A percentile compares a stretch with the other conserved stretches of the same genome.
These are phyloP conservation scores for Caenorhabditis remanei DNA, from an alignment of 1,140 invertebrate species.

Conservation along the genomic window DNA sequence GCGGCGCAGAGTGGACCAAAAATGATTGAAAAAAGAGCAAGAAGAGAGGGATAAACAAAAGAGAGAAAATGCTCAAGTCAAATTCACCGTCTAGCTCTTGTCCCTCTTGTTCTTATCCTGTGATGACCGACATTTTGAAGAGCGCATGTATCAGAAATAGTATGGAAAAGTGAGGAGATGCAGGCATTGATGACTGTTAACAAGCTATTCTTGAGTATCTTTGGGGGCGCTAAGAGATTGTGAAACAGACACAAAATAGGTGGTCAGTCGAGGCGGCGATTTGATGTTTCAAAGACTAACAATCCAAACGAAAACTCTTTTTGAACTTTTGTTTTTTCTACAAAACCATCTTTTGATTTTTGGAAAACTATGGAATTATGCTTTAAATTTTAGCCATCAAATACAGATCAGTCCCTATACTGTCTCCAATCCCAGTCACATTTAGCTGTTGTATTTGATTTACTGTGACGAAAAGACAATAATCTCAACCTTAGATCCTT, in stretches of 20 bases:
- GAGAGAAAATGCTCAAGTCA: conserved; percentile 54
- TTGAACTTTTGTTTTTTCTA: background rate
- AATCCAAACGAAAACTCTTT: background rate
- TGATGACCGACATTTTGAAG: conserved; percentile 44
- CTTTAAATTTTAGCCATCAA: background rate
- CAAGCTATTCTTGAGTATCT: conserved; percentile 52
- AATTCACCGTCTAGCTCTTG: background rate
- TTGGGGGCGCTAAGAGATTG: conserved; percentile 41
- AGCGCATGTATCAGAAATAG: background rate
- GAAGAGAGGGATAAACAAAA: conserved; percentile 37
- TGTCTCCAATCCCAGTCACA: no score
- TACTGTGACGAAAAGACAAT: background rate
- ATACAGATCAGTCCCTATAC: no score
- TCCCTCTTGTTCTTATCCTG: conserved; percentile 4
- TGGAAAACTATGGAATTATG: background rate
- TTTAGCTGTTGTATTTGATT: no score
- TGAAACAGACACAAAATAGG: conserved; percentile 5
- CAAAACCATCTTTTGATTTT: background rate
- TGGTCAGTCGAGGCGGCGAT: conserved; percentile 24
- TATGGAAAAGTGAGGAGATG: background rate
- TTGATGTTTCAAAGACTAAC: conserved; percentile 5
- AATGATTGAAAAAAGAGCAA: conserved; percentile 6
- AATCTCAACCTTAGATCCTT: background rate
- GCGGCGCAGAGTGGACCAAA: conserved; percentile 52
- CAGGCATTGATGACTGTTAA: conserved; percentile 45